These are phyloP conservation scores for Sturnus vulgaris DNA, from an alignment of 2,113 vertebrate genomes.

Conservation along the genomic window DNA sequence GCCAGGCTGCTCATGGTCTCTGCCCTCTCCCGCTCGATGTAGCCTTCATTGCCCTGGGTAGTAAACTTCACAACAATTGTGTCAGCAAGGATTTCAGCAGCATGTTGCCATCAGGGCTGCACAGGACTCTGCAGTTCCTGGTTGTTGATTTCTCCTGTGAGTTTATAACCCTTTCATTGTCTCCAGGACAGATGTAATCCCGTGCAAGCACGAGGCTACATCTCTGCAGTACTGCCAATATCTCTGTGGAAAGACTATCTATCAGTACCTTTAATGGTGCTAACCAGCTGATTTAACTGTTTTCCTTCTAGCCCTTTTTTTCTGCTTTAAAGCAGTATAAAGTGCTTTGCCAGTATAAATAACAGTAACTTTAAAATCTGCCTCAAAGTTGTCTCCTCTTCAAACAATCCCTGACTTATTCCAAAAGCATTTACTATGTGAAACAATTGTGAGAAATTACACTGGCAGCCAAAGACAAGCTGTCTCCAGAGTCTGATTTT, in stretches of 20 bases:
- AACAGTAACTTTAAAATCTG: not conserved
- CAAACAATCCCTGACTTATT: not conserved
- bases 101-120: accelerated
- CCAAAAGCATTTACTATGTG: not conserved
- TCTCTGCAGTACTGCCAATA: no score
- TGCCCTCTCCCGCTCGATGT: accelerated
- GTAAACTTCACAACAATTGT: not conserved
- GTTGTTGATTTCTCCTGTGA: not conserved
- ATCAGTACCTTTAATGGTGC: not conserved
- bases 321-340: not conserved
- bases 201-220: accelerated
- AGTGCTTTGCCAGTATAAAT: not conserved
- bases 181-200: not conserved
- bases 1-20: not conserved
- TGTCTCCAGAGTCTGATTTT: conserved; percentile 24
- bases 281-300: not conserved
- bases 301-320: not conserved
- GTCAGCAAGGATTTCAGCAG: not conserved
- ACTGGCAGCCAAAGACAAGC: conserved; percentile 13
- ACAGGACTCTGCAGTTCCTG: not conserved
- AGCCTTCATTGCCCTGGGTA: not conserved
- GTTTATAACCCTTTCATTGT: not conserved
- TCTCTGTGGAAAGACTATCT: not conserved
- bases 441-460: not conserved
- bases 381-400: not conserved